Evolutionary conservation across 30 jellyfish, hydroid and myxozoan genomes (phyloP).

Genomic region (Chrysaora quinquecirrha): DNA sequence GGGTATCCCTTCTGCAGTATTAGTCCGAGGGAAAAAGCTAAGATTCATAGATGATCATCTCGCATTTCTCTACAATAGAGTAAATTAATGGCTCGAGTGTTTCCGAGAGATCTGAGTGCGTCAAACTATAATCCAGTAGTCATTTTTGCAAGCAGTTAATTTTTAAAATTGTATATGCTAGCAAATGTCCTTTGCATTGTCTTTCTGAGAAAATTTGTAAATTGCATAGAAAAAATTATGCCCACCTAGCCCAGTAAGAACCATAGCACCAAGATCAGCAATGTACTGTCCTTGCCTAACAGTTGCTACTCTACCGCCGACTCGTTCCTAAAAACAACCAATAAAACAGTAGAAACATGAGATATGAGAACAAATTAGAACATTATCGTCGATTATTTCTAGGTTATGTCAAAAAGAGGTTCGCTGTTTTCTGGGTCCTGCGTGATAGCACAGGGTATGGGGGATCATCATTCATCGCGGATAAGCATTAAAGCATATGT

Average conservation of each 20-base stretch:
- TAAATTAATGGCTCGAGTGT: no score
- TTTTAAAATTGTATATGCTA: no score
- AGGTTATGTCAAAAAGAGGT: not conserved
- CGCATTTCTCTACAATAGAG: no score
- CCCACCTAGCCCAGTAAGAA: conserved; percentile 94
- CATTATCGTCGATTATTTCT: no score
- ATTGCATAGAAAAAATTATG: no score
- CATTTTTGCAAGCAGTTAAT: not conserved
- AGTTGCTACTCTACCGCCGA: conserved; percentile 99
- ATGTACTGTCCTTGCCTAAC: conserved; percentile 88
- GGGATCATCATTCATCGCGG: no score
- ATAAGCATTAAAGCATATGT: no score
- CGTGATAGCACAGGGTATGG: not conserved
- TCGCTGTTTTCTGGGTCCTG: not conserved
- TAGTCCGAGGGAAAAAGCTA: no score
- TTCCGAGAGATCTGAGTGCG: not conserved
- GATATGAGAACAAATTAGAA: not conserved
- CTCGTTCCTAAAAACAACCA: conserved; percentile 77
- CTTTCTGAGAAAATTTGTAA: no score
- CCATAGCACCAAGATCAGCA: conserved; percentile 99
- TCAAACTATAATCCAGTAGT: not conserved
- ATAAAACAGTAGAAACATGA: not conserved
- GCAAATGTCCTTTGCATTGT: no score
- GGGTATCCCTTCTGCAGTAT: no score
- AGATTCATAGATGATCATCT: no score